Evolutionary conservation across 2,113 vertebrate genomes (phyloP).

Genomic region (Neolamprologus fasciatus): DNA sequence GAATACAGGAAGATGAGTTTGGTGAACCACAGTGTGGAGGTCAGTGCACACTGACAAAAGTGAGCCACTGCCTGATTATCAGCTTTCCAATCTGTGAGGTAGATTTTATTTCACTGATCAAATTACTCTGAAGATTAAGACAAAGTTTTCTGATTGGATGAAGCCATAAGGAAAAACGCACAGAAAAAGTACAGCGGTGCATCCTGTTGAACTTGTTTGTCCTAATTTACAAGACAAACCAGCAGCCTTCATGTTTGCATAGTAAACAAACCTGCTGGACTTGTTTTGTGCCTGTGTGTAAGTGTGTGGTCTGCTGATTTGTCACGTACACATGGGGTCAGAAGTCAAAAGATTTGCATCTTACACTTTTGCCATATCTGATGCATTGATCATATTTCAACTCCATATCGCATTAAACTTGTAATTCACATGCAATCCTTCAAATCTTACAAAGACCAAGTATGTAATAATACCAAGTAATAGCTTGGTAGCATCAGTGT

Average conservation of each 20-base stretch:
- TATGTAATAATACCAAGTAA: neutral
- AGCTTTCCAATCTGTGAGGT: neutral
- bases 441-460: neutral
- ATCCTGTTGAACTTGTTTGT: neutral
- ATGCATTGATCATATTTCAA: neutral
- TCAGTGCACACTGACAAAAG: neutral
- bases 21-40: neutral
- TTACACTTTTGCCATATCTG: neutral
- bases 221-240: neutral
- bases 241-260: neutral
- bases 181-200: neutral
- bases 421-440: neutral
- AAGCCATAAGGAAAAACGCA: neutral
- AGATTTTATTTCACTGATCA: neutral
- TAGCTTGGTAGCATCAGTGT: neutral
- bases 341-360: too few relatives aligned
- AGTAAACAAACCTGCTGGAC: neutral
- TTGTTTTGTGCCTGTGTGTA: neutral
- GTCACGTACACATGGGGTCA: neutral
- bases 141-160: rapidly evolving
- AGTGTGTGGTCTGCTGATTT: rapidly evolving
- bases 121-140: neutral
- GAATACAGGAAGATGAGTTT: neutral
- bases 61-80: neutral
- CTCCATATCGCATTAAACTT: neutral